Base-by-base conservation (phyloP, 1,140 invertebrate genomes). In the Sitobion miscanthi region DNA sequence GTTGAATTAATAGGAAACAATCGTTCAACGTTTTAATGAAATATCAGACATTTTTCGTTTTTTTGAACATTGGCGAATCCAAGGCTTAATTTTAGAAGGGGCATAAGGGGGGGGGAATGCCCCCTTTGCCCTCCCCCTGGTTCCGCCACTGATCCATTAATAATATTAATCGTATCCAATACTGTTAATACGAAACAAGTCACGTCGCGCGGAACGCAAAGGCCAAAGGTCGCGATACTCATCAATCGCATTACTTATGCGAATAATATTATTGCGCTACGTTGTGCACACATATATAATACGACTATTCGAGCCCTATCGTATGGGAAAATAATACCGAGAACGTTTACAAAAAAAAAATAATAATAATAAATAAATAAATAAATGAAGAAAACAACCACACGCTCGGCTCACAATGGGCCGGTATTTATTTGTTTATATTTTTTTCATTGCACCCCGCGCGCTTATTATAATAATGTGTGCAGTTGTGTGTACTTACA, bases 351-450 rank as follows among this genome's bases (percentile, higher is more conserved):
- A n/a, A 35, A 77, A 69, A 77, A n/a, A 69, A 11, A 9, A 20
- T 23, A 25, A 62, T 62, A 62, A 62, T 62, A 54, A 69, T 69
- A 69, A 69, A 69, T 57, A 57, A 69, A 69, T 57, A 57, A 57
- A 62, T 77, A 23, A 69, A n/a, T 57, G n/a, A 77, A n/a, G 5
- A n/a, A 77, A 77, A 17, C 62, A 77, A 17, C 62, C 30, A 77
- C 62, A 77, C n/a, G n/a, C n/a, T 77, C 30, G 11, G 30, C 62
- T 77, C 30, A 77, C 62, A 77, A n/a, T 23, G 62, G 14, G n/a
- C 62, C 62, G n/a, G 62, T 77, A 77, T 77, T 77, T 77, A 77
- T 77, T 77, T n/a, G 62, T n/a, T 77, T 77, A 77, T 77, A 30
- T 62, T 30, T 57, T 57, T 77, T n/a, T 23, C 62, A 77, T n/a